These are phyloP conservation scores for Enteromius viviparus DNA, from an alignment of 2,797 vertebrate genomes.

Conservation along the genomic window DNA sequence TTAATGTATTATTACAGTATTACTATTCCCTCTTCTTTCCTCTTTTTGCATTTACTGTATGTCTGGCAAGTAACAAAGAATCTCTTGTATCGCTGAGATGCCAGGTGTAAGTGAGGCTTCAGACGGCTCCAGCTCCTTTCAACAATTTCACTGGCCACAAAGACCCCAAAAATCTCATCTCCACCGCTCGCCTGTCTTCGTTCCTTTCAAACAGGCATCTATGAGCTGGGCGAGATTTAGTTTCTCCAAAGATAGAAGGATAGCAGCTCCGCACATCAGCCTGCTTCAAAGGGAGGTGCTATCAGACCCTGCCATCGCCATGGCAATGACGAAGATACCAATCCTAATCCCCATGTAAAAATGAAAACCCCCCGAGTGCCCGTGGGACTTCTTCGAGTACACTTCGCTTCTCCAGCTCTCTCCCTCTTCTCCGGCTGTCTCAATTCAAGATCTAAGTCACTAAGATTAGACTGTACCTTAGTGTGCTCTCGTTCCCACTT, in stretches of 20 bases:
- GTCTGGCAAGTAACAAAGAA: constrained; percentile 7
- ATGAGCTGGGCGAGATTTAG: constrained; percentile 65
- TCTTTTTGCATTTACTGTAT: neutral
- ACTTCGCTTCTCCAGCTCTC: constrained; percentile 58
- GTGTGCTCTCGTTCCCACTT: neutral
- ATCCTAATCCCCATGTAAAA: constrained; percentile 77
- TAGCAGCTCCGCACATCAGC: constrained; percentile 71
- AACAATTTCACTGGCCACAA: constrained; percentile 35
- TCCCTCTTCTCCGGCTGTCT: constrained; percentile 18
- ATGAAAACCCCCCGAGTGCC: constrained; percentile 70
- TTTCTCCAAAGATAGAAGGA: constrained; percentile 73
- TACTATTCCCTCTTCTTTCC: neutral
- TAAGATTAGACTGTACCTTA: constrained; percentile 38
- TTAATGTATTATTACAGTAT: neutral
- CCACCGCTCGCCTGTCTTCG: constrained; percentile 19
- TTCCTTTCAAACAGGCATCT: constrained; percentile 50
- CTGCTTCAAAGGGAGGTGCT: constrained; percentile 71
- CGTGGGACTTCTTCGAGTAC: constrained; percentile 70
- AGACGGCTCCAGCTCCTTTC: constrained; percentile 23
- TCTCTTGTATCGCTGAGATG: constrained; percentile 15
- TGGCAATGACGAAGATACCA: constrained; percentile 72
- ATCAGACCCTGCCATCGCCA: constrained; percentile 68
- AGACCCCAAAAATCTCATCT: constrained; percentile 40
- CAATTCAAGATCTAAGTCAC: constrained; percentile 35
- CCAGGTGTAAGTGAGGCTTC: constrained; percentile 4